Evolutionary conservation across 2,888 invertebrate species (phyloP), one percentile per base, ranked within the genome.

Genomic region (Pherbina coryleti): DNA sequence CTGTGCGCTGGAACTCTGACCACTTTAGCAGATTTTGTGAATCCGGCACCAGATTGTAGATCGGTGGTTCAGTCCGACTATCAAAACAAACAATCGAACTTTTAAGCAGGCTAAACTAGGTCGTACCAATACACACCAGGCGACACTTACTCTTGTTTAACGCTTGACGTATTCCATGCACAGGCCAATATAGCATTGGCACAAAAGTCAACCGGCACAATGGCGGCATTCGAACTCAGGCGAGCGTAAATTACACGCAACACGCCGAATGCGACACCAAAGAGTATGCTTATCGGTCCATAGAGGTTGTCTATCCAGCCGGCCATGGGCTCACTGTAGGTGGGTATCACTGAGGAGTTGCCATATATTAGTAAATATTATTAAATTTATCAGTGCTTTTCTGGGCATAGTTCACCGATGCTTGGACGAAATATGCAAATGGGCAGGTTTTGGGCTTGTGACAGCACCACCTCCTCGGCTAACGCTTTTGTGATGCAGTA

Each of bases 31-130:
- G 93, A 85, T 97, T 96, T 79, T 95, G 92, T 1, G 91, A 91
- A 0, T 96, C 95, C 0, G 97, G 95, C 2, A 97, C 95, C 88
- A 94, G 96, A 90, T 98, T 97, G 91, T 95, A 97, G 34, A 87
- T 85, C 5, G 82, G 74, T 1, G 85, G 82, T 17, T 80, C 77
- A 17, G 60, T 62, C 51, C 74, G 72, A 17, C 82, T 82, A 25
- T 1, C 77, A 79, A 53, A 34, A 66, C 49, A 22, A 44, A 44
- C 11, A 44, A 14, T 44, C 44, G 14, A 11, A 44, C 11, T 44
- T 44, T 44, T 11, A 44, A 44, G 11, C 19, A 60, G 0, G 4
- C 7, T 49, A 17, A 5, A 62, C 5, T 17, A 11, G 19, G 14
- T 19, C 7, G 11, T 11, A 19, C 14, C 17, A 28, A 14, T 51